phyloP scores from a whole-genome alignment of 2,888 invertebrate genomes.

The Clivina fossor region DNA sequence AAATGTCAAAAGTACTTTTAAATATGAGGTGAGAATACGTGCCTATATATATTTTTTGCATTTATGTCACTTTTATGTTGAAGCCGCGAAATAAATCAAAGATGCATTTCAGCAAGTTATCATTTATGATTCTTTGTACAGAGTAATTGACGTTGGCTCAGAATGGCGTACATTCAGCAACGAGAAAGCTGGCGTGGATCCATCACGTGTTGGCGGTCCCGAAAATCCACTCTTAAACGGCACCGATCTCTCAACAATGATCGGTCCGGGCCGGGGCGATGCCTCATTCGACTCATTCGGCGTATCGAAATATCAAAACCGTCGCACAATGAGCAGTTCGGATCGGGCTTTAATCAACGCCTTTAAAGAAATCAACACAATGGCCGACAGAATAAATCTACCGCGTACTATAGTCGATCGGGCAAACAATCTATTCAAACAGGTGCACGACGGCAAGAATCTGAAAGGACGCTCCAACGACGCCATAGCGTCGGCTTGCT shows the following conservation, averaged over 20 bases:
- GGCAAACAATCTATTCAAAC: conserved; percentile 96
- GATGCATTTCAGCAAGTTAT: too few relatives aligned
- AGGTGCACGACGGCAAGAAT: conserved; percentile 96
- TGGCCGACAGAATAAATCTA: conserved; percentile 97
- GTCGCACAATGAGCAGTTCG: conserved; percentile 85
- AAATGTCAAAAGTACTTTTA: too few relatives aligned
- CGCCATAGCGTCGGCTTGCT: conserved; percentile 97
- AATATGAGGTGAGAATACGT: too few relatives aligned
- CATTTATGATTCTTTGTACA: conserved; percentile 51
- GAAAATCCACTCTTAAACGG: conserved; percentile 96
- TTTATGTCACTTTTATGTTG: too few relatives aligned
- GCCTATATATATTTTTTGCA: too few relatives aligned
- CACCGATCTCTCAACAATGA: conserved; percentile 95
- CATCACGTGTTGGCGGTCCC: conserved; percentile 99
- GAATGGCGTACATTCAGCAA: conserved; percentile 99
- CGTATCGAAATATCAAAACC: conserved; percentile 72
- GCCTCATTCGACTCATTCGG: conserved; percentile 90
- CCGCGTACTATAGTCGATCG: conserved; percentile 96
- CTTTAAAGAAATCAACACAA: conserved; percentile 94
- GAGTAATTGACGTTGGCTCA: conserved; percentile 99
- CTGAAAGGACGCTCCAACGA: conserved; percentile 93
- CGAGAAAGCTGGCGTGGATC: conserved; percentile 95
- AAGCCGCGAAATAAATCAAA: too few relatives aligned
- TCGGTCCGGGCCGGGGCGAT: conserved; percentile 72
- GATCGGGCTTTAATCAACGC: conserved; percentile 95